Evolutionary conservation across 1,140 invertebrate genomes (phyloP).

Genomic region (Meteorus sp.): DNA sequence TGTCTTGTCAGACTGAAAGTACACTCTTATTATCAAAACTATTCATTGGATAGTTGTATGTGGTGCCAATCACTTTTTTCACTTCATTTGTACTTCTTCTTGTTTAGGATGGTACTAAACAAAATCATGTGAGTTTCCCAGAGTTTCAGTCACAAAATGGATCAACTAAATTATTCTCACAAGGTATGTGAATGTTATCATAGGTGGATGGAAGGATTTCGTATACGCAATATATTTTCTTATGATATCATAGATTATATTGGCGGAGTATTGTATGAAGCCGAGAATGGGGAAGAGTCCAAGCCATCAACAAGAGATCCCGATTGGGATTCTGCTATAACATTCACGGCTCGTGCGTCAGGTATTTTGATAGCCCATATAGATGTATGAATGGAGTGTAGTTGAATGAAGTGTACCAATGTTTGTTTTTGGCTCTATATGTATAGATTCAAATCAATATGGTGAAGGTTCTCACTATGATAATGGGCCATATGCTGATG

Average conservation of each 20-base stretch:
- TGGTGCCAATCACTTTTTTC: too few relatives aligned
- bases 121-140: constrained; percentile 83
- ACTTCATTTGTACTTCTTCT: constrained; percentile 1
- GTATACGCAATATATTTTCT: background rate
- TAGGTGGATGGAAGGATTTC: constrained; percentile 18
- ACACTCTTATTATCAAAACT: background rate
- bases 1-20: background rate
- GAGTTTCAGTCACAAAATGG: constrained; percentile 81
- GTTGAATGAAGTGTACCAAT: too few relatives aligned
- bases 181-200: constrained; percentile 64
- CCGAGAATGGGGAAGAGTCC: constrained; percentile 62
- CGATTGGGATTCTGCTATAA: constrained; percentile 83
- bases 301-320: constrained; percentile 64
- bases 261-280: constrained; percentile 76
- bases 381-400: too few relatives aligned
- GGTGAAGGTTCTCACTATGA: constrained; percentile 27
- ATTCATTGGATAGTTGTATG: background rate
- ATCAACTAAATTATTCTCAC: constrained; percentile 80
- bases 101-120: constrained; percentile 71
- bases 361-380: too few relatives aligned
- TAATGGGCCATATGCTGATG: constrained; percentile 28
- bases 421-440: too few relatives aligned
- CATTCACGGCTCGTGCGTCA: constrained; percentile 81
- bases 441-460: constrained; percentile 23
- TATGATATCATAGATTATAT: constrained; percentile 69